Percentiles rank a stretch among this genome's conserved stretches.
phyloP scores from a whole-genome alignment of 1,140 invertebrate species.

The Antheraea mylitta region DNA sequence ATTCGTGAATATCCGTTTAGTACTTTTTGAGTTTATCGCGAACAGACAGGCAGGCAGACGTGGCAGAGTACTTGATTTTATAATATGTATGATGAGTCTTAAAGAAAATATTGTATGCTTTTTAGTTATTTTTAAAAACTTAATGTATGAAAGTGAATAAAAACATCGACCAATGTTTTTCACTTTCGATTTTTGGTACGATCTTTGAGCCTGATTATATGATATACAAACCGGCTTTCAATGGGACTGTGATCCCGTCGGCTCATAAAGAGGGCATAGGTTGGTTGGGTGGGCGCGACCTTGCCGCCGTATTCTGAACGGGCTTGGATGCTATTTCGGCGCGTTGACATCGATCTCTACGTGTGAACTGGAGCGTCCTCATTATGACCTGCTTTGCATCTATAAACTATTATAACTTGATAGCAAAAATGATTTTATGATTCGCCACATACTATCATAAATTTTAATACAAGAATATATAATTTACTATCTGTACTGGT shows the following conservation, averaged over 20 bases:
- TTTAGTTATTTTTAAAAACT: too few species aligned
- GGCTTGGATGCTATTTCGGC: conserved; percentile 50
- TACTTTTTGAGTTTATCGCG: too few species aligned
- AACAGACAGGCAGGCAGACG: too few species aligned
- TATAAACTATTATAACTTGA: not conserved
- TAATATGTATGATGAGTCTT: too few species aligned
- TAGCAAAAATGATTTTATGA: not conserved
- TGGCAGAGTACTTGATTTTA: too few species aligned
- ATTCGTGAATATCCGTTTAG: too few species aligned
- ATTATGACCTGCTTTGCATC: conserved; percentile 55
- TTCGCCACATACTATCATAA: not conserved
- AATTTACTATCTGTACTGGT: too few species aligned
- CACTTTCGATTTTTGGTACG: not conserved
- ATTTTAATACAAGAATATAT: not conserved
- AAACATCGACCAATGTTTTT: not conserved
- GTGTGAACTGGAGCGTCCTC: conserved; percentile 53
- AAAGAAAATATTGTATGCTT: too few species aligned
- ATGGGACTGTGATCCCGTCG: conserved; percentile 13
- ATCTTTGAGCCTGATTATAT: not conserved
- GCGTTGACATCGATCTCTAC: conserved; percentile 53
- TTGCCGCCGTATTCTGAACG: conserved; percentile 40
- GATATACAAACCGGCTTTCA: conserved; percentile 6
- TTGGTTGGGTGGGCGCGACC: conserved; percentile 42
- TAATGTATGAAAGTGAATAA: not conserved
- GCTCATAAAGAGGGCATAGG: conserved; percentile 45